Base-by-base conservation (phyloP, 2,113 vertebrate species). In the Bucco capensis region DNA sequence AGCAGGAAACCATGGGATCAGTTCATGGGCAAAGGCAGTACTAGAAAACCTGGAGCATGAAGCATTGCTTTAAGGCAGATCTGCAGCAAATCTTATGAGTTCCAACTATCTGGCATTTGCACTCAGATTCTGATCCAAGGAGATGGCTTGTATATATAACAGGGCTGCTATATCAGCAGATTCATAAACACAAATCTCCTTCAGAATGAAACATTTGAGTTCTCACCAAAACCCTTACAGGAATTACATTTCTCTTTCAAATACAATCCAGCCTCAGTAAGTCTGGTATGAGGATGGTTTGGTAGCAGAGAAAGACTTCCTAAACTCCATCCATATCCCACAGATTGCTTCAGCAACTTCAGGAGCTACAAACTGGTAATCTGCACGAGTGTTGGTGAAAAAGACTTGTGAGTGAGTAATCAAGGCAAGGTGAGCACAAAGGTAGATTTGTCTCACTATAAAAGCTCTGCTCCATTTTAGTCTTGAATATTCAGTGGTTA, bases 101-200 rank as follows among this genome's bases (percentile, higher is more conserved):
- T 46, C 21, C 54, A 54, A 0, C 11, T 54, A 15, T 69, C 30
- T 83, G 54, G 74, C 66, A 72, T 61, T 87, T 85, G 53, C 42
- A 57, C 31, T 61, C 33, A 71, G 53, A 61, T 28, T 81, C 28
- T 3, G 2, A 10, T 87, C 78, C 89, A 91, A 72, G 46, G 33
- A 92, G 46, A 37, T 14, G 18, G 42, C 19, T 76, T 89, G 58
- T 78, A 61, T 69, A 88, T 61, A 61, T 5, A 86, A 66, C 0
- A 60, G 23, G 13, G 60, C 35, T 83, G 64, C 67, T 89, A 76
- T 83, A 87, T 67, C 21, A 4, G 42, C 42, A 50, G 60, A 82
- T 83, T 69, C 84, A 78, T 86, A 93, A 96, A 93, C 87, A 92
- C 49, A 73, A n/a, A 65, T 75, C 51, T 74, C 60, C 51, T 86